Evolutionary conservation across 2,113 vertebrate species (phyloP).

Genomic region (Hyperoodon ampullatus): DNA sequence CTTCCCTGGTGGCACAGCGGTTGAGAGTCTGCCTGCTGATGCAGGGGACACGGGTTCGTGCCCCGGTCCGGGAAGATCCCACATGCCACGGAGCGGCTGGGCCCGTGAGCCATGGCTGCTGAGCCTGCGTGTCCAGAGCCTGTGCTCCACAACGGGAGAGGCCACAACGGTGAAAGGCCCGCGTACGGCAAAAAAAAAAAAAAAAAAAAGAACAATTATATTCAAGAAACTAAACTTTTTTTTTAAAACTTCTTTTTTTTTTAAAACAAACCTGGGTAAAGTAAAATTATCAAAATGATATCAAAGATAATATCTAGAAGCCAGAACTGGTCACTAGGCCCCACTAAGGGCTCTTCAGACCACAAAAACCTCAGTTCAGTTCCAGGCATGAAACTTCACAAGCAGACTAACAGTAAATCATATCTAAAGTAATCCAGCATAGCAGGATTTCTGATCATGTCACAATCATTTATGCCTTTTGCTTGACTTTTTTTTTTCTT

Average conservation of each 20-base stretch:
- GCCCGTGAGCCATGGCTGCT: too few species aligned
- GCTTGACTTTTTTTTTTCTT: not conserved
- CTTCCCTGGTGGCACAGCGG: too few species aligned
- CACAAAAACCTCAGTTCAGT: not conserved
- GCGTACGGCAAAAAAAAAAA: too few species aligned
- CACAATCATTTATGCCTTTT: not conserved
- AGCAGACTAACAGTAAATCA: not conserved
- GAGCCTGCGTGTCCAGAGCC: too few species aligned
- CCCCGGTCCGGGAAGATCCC: too few species aligned
- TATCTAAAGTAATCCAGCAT: not conserved
- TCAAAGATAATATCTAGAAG: not conserved
- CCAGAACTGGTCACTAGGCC: not conserved
- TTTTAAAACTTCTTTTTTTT: not conserved
- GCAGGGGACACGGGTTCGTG: too few species aligned
- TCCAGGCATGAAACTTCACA: not conserved
- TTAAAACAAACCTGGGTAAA: not conserved
- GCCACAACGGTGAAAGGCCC: too few species aligned
- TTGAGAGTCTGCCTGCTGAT: too few species aligned
- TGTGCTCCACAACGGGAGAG: too few species aligned
- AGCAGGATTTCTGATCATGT: not conserved
- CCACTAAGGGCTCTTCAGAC: not conserved
- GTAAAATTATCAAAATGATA: constrained; percentile 46
- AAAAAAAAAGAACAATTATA: not conserved
- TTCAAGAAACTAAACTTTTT: constrained; percentile 13
- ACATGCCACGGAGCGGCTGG: too few species aligned